Evolutionary conservation across 2,888 invertebrate species (phyloP), one percentile per base, ranked within the genome.

Genomic region (Polietes domitor): DNA sequence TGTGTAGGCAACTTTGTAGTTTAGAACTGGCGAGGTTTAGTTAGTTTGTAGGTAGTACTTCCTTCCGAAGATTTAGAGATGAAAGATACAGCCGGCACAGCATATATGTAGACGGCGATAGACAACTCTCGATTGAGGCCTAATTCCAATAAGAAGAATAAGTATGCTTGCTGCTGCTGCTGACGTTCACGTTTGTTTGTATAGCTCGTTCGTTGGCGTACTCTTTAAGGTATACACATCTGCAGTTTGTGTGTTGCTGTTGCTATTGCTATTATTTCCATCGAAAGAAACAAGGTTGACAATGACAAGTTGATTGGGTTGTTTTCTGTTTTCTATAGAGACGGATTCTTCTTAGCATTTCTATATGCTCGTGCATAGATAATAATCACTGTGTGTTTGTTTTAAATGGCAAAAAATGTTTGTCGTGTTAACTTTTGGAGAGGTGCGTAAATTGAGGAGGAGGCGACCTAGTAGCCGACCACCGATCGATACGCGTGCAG

Each of bases 1-100:
- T n/a, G 61, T 15, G n/a, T 12, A n/a, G 55, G 55, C 12, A 17
- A 17, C n/a, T n/a, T 17, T 53, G 50, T 2, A 24, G 61, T 28
- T 61, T 47, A 28, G 9, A 12, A 6, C n/a, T 68, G 24, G 68
- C 68, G 68, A 68, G 68, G 68, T 68, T 68, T 43, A 15, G 68
- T 7, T 37, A 32, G 37, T 43, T 43, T 68, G 15, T 43, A 58
- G 32, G 32, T 41, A 41, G 32, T 32, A n/a, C n/a, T n/a, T n/a
- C n/a, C 2, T 17, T 50, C 50, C 24, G 55, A 19, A 65, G 65
- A 37, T 19, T n/a, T n/a, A 32, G 17, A 63, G 28, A 28, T 24
- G 26, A 58, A 26, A n/a, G 26, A 28, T 4, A 24, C 24, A 28
- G 28, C 61, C 61, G 61, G 61, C 61, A 61, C 24, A 17, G 61